Percentiles rank a stretch among this genome's conserved stretches.
Evolutionary conservation across 2,797 vertebrate species (phyloP).

Genomic region (Chanos chanos): DNA sequence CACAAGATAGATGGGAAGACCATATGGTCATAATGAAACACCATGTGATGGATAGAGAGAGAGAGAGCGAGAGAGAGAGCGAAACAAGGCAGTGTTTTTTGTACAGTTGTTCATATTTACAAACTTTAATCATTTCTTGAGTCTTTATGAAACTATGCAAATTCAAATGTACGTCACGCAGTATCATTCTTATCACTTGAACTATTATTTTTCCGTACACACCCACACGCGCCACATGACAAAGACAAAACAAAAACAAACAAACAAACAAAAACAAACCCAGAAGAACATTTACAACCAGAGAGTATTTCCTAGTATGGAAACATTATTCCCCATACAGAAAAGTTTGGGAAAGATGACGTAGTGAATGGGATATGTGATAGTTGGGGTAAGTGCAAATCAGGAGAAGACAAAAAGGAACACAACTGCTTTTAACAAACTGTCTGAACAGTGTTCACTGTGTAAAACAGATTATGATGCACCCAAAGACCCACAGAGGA

Average conservation of each 20-base stretch:
- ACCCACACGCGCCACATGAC: not conserved
- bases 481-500: too few relatives aligned
- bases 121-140: conserved; percentile 36
- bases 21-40: conserved; percentile 2
- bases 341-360: not conserved
- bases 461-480: too few relatives aligned
- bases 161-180: conserved; percentile 22
- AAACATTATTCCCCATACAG: not conserved
- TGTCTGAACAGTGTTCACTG: too few relatives aligned
- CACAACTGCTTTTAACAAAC: not conserved
- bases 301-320: not conserved
- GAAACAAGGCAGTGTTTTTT: not conserved
- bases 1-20: too few relatives aligned
- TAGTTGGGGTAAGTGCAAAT: conserved; percentile 32
- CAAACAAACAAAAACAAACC: not conserved
- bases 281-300: conserved; percentile 15
- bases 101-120: conserved; percentile 32
- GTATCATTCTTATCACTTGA: conserved; percentile 9
- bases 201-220: conserved; percentile 4
- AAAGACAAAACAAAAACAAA: conserved; percentile 2
- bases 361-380: not conserved
- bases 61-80: too few relatives aligned
- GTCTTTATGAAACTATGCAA: conserved; percentile 28
- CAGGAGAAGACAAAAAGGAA: not conserved
- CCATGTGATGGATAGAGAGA: not conserved